phyloP scores from a whole-genome alignment of 2,797 vertebrate genomes.

The Typhlichthys subterraneus region DNA sequence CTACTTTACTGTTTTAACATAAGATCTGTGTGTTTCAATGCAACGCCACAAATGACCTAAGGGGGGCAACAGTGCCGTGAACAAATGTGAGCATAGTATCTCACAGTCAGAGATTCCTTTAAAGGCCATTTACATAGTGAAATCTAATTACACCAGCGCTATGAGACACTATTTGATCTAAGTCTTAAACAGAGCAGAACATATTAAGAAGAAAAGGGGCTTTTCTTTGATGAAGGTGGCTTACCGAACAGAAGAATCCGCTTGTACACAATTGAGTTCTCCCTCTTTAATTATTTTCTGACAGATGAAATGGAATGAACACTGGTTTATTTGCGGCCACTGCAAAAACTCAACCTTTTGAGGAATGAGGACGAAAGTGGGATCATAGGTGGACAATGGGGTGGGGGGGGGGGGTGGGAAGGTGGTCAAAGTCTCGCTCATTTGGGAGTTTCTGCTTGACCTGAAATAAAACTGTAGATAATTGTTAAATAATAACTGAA shows the following conservation, averaged over 20 bases:
- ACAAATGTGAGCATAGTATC: slow-evolving; percentile 71
- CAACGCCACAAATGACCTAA: slow-evolving; percentile 78
- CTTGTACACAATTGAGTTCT: slow-evolving; percentile 78
- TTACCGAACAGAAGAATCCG: slow-evolving; percentile 76
- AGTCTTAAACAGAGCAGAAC: slow-evolving; percentile 81
- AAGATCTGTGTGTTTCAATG: slow-evolving; percentile 48
- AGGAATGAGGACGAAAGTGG: slow-evolving; percentile 41
- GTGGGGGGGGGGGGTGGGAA: background rate
- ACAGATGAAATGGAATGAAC: slow-evolving; percentile 70
- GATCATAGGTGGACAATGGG: slow-evolving; percentile 59
- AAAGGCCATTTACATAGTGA: slow-evolving; percentile 84
- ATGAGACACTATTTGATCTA: slow-evolving; percentile 82
- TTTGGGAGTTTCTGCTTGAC: slow-evolving; percentile 40
- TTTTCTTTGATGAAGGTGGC: slow-evolving; percentile 77
- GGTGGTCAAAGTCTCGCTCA: slow-evolving; percentile 49
- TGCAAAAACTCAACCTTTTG: slow-evolving; percentile 58
- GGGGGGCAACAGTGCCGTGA: slow-evolving; percentile 85
- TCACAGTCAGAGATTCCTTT: slow-evolving; percentile 65
- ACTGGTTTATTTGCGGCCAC: slow-evolving; percentile 75
- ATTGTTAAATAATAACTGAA: too few relatives aligned
- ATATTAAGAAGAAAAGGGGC: slow-evolving; percentile 75
- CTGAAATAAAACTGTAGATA: slow-evolving; percentile 35
- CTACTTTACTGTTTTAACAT: slow-evolving; percentile 30
- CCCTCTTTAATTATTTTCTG: slow-evolving; percentile 78
- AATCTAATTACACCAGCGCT: slow-evolving; percentile 82